These are phyloP conservation scores for Hedychridium roseum DNA, from an alignment of 2,888 invertebrate genomes.

Conservation along the genomic window DNA sequence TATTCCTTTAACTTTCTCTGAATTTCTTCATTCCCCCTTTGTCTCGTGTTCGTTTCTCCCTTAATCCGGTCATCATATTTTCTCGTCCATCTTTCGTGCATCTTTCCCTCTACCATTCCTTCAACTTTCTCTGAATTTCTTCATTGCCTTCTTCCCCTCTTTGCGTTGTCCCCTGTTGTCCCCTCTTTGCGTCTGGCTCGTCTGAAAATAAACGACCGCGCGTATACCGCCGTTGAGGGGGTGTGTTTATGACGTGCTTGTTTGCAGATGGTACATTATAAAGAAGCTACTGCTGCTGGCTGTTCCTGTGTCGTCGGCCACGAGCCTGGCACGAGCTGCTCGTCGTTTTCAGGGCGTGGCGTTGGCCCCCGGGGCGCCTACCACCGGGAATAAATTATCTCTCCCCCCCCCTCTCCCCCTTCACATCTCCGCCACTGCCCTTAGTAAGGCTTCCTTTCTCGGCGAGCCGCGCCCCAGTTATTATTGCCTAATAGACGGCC, in stretches of 20 bases:
- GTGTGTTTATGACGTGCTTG: constrained; percentile 59
- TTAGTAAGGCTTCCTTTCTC: constrained; percentile 7
- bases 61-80: no score
- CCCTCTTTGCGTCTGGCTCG: constrained; percentile 4
- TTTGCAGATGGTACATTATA: constrained; percentile 56
- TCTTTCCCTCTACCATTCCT: no score
- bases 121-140: no score
- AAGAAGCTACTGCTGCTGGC: no score
- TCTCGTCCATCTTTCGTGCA: no score
- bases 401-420: constrained; percentile 17
- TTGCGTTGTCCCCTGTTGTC: not conserved
- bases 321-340: constrained; percentile 41
- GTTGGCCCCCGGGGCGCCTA: constrained; percentile 57
- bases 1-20: constrained; percentile 8
- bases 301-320: no score
- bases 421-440: no score
- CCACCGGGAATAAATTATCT: constrained; percentile 58
- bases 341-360: constrained; percentile 58
- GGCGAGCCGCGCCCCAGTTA: constrained; percentile 51
- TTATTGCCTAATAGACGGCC: constrained; percentile 60
- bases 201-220: constrained; percentile 19
- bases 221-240: constrained; percentile 41
- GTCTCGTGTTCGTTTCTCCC: constrained; percentile 19
- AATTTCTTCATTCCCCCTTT: constrained; percentile 10
- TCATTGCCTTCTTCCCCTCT: constrained; percentile 1